phyloP scores from a whole-genome alignment of 2,888 invertebrate species.

The Calliopum simillimum region DNA sequence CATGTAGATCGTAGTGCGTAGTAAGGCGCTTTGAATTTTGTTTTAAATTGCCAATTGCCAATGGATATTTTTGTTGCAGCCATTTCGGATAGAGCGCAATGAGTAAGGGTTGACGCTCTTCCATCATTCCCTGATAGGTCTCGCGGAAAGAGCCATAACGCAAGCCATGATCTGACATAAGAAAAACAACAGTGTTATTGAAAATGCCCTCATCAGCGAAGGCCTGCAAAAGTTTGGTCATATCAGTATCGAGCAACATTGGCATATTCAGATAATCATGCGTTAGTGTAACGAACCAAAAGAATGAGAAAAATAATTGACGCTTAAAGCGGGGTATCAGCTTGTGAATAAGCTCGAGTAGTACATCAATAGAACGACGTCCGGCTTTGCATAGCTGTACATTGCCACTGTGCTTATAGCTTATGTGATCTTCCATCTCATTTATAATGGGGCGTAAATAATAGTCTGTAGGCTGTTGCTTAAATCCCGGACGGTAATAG shows the following conservation, averaged over 20 bases:
- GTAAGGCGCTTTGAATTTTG: constrained; percentile 79
- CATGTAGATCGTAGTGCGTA: constrained; percentile 86
- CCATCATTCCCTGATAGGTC: constrained; percentile 87
- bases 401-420: constrained; percentile 68
- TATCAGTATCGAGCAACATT: constrained; percentile 75
- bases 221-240: constrained; percentile 48
- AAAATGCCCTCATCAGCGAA: constrained; percentile 62
- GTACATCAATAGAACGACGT: constrained; percentile 74
- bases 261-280: constrained; percentile 89
- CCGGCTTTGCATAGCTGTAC: constrained; percentile 61
- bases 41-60: constrained; percentile 74
- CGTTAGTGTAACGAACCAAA: constrained; percentile 86
- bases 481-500: constrained; percentile 82
- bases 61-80: constrained; percentile 74
- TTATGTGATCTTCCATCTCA: constrained; percentile 76
- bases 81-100: constrained; percentile 79
- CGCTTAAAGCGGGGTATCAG: constrained; percentile 72
- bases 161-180: constrained; percentile 92
- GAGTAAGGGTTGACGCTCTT: constrained; percentile 88
- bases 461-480: constrained; percentile 84
- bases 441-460: constrained; percentile 82
- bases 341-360: constrained; percentile 78
- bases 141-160: constrained; percentile 84
- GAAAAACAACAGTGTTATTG: constrained; percentile 76
- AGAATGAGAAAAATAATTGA: constrained; percentile 81